A percentile compares a stretch with the other conserved stretches of the same genome.
These are phyloP conservation scores for Trialeurodes vaporariorum DNA, from an alignment of 1,140 invertebrate genomes.

Conservation along the genomic window DNA sequence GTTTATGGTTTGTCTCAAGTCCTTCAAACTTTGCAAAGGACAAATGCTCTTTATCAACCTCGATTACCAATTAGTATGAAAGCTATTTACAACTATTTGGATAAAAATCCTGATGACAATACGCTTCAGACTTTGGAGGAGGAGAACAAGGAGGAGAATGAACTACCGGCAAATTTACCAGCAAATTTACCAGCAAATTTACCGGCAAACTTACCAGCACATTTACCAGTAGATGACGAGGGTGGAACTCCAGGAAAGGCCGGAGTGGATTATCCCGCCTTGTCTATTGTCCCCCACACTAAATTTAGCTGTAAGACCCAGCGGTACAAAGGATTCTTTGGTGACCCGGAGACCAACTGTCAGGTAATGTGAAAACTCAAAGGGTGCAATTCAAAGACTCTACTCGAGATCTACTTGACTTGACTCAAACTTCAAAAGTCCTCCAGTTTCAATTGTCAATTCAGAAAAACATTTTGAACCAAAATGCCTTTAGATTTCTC, in stretches of 20 bases:
- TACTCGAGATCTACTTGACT: too few species aligned
- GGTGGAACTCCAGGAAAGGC: constrained; percentile 62
- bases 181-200: background rate
- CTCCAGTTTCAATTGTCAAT: too few species aligned
- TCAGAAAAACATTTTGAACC: too few species aligned
- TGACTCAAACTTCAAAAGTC: too few species aligned
- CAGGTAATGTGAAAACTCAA: too few species aligned
- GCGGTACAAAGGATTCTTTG: constrained; percentile 81
- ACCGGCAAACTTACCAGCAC: background rate
- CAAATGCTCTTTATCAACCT: background rate
- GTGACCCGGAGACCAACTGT: constrained; percentile 71
- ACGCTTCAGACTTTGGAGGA: background rate
- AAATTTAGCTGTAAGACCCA: constrained; percentile 71
- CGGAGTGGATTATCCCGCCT: constrained; percentile 69
- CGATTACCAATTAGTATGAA: background rate
- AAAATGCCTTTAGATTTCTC: too few species aligned
- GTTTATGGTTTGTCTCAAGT: background rate
- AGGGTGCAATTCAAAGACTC: too few species aligned
- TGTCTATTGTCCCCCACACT: constrained; percentile 61
- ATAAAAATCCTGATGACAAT: background rate
- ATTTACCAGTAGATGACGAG: constrained; percentile 27
- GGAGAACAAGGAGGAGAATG: background rate
- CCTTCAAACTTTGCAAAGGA: background rate
- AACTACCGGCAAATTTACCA: background rate
- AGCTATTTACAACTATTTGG: background rate